A percentile compares a stretch with the other conserved stretches of the same genome.
phyloP scores from a whole-genome alignment of 2,113 vertebrate species.

The Pluvianellus socialis region DNA sequence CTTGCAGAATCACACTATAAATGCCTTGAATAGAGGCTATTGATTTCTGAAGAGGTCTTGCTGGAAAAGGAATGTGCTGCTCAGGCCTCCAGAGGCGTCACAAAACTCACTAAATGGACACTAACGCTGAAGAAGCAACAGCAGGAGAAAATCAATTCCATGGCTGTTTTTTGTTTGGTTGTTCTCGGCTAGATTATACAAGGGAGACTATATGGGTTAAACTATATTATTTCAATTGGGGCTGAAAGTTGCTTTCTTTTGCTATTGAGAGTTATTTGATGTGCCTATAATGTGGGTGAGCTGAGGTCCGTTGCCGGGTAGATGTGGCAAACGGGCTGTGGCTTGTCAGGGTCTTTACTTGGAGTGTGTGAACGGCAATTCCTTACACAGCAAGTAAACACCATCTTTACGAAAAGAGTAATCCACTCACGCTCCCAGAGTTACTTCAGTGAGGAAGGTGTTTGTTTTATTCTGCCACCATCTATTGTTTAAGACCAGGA shows the following conservation, averaged over 20 bases:
- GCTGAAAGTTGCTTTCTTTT: background rate
- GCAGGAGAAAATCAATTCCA: slow-evolving; percentile 6
- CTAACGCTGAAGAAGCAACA: background rate
- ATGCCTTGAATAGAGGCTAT: slow-evolving; percentile 43
- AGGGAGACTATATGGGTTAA: background rate
- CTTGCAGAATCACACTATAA: slow-evolving; percentile 21
- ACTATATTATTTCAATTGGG: background rate
- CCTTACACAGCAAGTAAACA: background rate
- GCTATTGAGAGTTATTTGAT: background rate
- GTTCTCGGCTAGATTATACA: background rate
- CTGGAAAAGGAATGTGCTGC: slow-evolving; percentile 1
- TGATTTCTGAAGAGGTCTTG: slow-evolving; percentile 45
- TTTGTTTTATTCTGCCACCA: background rate
- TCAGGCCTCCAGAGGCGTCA: background rate
- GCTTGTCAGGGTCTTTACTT: background rate
- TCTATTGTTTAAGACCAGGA: background rate
- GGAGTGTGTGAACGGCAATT: background rate
- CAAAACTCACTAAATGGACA: background rate
- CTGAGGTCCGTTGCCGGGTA: background rate
- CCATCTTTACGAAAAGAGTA: background rate
- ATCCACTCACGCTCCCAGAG: background rate
- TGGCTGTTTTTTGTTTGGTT: slow-evolving; percentile 16
- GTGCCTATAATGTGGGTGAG: background rate
- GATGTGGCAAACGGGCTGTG: background rate
- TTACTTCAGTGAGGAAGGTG: background rate